Evolutionary conservation across 2,888 invertebrate genomes (phyloP), one percentile per base, ranked within the genome.

Genomic region (Amiota communis): DNA sequence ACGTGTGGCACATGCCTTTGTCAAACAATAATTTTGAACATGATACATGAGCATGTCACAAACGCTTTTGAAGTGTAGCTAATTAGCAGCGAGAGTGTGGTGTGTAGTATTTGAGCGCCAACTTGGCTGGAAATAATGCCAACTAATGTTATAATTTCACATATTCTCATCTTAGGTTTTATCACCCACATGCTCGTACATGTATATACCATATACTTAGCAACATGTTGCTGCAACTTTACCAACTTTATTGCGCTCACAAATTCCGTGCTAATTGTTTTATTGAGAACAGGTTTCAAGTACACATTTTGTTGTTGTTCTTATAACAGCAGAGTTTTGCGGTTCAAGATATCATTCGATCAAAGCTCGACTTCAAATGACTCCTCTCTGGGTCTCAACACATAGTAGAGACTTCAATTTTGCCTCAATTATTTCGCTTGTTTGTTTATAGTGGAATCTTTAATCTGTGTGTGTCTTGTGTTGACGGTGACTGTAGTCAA

Each of bases 371-470:
- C 15, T 20, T 64, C 36, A 12, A 46, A 2, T 56, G 46, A n/a
- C 59, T 56, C 56, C 53, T 36, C 53, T 56, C 59, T 56, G 46
- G 20, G 17, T 64, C 64, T 47, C 12, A 23, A 64, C 47, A 64
- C 47, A 61, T 20, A 20, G 65, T 65, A 17, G 68, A 59, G 59
- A 20, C 82, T 82, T 81, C 85, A 82, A 86, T 82, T 86, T 83
- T 84, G 81, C 86, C 85, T 83, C 86, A 86, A 86, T 86, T 86
- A 86, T 84, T 86, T 82, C 83, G 83, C 86, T 86, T 83, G 86
- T 86, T 86, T 86, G 86, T 86, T 85, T 83, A 80, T 79, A 80
- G 80, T 83, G 85, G 86, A 86, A 86, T 86, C 86, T 86, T 85
- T 80, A 82, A 86, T 86, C 85, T 85, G 72, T 75, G 75, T 80